Base-by-base conservation (phyloP, 1,140 invertebrate genomes). In the Drosophila erecta region DNA sequence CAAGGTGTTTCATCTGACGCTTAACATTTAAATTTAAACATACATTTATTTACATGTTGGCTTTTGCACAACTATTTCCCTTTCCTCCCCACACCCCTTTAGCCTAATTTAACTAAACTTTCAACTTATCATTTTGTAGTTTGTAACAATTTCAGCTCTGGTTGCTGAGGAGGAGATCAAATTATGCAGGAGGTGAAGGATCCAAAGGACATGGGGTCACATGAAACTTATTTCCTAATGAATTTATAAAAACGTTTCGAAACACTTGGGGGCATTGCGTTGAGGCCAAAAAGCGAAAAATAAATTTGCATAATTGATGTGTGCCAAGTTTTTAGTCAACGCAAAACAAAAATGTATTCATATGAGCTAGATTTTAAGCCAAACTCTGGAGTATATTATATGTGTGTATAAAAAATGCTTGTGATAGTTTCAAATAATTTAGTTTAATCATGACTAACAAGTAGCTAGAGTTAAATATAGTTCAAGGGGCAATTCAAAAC, bases 211-310 rank as follows among this genome's bases (percentile, higher is more conserved):
- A 40, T 33, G 35, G 15, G 51, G 40, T 33, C 11, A 10, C 44
- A 4, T 24, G 20, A 67, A 77, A 78, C 69, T 85, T 76, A 61
- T 62, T 76, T 76, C 76, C 64, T 85, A 85, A 84, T 84, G 81
- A 84, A 84, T 79, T 84, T 84, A 85, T 85, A 84, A 76, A 81
- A 84, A 85, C 76, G 72, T 85, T 84, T 83, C 47, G 59, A 56
- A 83, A 83, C 62, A 83, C 85, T 85, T 83, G 43, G 64, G 57
- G 78, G 74, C 64, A 83, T 66, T 64, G 47, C 33, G 62, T 50
- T 64, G 43, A 55, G 58, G 43, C 59, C 61, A 73, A 71, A 76
- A 71, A 76, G 54, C 65, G 60, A 67, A 73, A 79, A 79, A 67
- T 38, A 38, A 79, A 84, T 84, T 84, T 84, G 49, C 80, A 84